Evolutionary conservation across 2,797 vertebrate genomes (phyloP).

Genomic region (Poeciliopsis infans): DNA sequence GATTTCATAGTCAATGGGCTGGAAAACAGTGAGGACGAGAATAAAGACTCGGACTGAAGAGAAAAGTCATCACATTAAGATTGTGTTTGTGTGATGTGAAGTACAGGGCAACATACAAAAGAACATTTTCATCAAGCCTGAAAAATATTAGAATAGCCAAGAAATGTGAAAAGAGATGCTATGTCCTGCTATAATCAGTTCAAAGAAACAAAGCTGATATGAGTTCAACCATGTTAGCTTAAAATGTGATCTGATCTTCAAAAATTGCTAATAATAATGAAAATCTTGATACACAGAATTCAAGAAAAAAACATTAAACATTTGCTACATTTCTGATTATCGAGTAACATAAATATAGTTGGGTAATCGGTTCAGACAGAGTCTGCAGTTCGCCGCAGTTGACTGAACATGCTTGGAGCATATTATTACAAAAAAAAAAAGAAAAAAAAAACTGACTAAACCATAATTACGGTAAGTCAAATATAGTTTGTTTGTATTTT

Average conservation of each 20-base stretch:
- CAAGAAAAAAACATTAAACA: neutral
- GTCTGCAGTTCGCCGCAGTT: neutral
- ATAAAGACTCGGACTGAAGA: conserved; percentile 3
- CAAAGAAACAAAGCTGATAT: conserved; percentile 21
- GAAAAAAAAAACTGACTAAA: too few relatives aligned
- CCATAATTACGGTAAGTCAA: neutral
- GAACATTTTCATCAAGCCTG: conserved; percentile 6
- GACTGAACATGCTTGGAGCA: neutral
- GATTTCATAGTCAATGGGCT: conserved; percentile 96
- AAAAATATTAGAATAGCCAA: conserved; percentile 27
- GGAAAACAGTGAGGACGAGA: conserved; percentile 28
- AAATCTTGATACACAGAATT: neutral
- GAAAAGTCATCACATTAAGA: conserved; percentile 11
- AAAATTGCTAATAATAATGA: neutral
- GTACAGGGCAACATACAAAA: conserved; percentile 9
- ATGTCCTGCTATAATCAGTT: conserved; percentile 27
- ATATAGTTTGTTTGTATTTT: neutral
- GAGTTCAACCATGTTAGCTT: conserved; percentile 16
- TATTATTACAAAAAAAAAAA: too few relatives aligned
- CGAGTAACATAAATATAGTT: neutral
- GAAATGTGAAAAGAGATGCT: conserved; percentile 23
- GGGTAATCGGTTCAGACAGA: neutral
- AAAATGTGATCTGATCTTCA: conserved; percentile 13
- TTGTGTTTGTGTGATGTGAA: conserved; percentile 18
- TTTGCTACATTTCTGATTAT: neutral